Evolutionary conservation across 2,113 vertebrate species (phyloP), one percentile per base, ranked within the genome.

Genomic region (Erythrolamprus reginae): DNA sequence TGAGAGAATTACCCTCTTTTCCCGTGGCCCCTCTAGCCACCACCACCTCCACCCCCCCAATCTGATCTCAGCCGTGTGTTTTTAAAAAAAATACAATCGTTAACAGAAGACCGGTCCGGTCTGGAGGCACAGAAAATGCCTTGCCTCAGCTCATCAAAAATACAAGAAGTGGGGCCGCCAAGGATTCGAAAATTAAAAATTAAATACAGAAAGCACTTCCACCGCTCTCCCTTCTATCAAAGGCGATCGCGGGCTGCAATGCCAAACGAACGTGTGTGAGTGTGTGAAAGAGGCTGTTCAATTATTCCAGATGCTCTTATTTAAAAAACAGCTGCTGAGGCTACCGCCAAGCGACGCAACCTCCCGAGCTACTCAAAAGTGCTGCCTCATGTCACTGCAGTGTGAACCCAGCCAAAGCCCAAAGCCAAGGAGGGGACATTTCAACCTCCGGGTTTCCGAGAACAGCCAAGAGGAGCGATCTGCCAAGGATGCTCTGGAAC

Each of bases 81-180:
- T 84, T 88, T n/a, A n/a, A n/a, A n/a, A n/a, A 5, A 91, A 92
- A 84, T 53, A 94, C 92, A 89, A 93, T 93, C 91, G 92, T 95
- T 89, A 96, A 96, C 91, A 92, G 94, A 91, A 85, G 93, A 95
- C 33, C 48, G 12, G 86, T 6, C 33, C 23, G 91, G 88, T 82
- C 82, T 84, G 50, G 33, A 91, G 87, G 56, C 48, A 89, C 91
- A 84, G 92, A 94, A 95, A 96, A 95, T 90, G 94, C 91, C 95
- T 94, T 94, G 92, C 90, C 89, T 92, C 91, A 94, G 94, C 94
- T 96, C 95, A 96, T 95, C 95, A 97, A 96, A 97, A 96, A 96
- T 92, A 95, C 94, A 96, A 93, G 93, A 92, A 89, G 93, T 87
- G 26, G 93, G 93, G 86, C 93, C 92, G 86, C 93, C 83, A 94